A percentile compares a stretch with the other conserved stretches of the same genome.
phyloP scores from a whole-genome alignment of 2,888 invertebrate species.

The Drosophila gaucha region DNA sequence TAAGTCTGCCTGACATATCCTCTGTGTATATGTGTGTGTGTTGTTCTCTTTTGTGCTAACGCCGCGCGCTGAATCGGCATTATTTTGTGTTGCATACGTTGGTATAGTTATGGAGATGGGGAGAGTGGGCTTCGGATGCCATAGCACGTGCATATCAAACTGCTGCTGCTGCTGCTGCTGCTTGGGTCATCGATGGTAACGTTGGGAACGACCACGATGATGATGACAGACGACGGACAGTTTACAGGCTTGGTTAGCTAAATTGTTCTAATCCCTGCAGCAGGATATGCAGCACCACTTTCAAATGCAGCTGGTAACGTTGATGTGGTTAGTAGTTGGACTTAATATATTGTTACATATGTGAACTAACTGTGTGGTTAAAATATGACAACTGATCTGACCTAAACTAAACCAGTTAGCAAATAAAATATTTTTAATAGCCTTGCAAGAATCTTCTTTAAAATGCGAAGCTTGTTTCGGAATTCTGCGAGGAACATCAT shows the following conservation, averaged over 20 bases:
- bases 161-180: slow-evolving; percentile 51
- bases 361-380: too few relatives aligned
- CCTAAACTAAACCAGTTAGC: too few relatives aligned
- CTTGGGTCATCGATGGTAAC: slow-evolving; percentile 61
- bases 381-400: too few relatives aligned
- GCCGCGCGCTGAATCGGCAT: slow-evolving; percentile 67
- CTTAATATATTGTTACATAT: background rate
- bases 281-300: slow-evolving; percentile 15
- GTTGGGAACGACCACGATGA: slow-evolving; percentile 10
- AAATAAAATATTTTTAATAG: too few relatives aligned
- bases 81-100: slow-evolving; percentile 72
- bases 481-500: too few relatives aligned
- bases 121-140: slow-evolving; percentile 15
- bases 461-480: too few relatives aligned
- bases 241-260: slow-evolving; percentile 51
- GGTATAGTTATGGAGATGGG: slow-evolving; percentile 9
- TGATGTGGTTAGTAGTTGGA: background rate
- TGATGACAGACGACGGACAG: slow-evolving; percentile 36
- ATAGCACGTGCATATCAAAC: slow-evolving; percentile 62
- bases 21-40: slow-evolving; percentile 13
- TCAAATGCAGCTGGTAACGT: slow-evolving; percentile 12
- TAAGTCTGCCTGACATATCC: slow-evolving; percentile 43
- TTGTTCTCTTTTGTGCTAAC: slow-evolving; percentile 49
- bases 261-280: slow-evolving; percentile 43
- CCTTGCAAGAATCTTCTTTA: too few relatives aligned